These are phyloP conservation scores for Dynastes maya DNA, from an alignment of 2,888 invertebrate species.

Conservation along the genomic window DNA sequence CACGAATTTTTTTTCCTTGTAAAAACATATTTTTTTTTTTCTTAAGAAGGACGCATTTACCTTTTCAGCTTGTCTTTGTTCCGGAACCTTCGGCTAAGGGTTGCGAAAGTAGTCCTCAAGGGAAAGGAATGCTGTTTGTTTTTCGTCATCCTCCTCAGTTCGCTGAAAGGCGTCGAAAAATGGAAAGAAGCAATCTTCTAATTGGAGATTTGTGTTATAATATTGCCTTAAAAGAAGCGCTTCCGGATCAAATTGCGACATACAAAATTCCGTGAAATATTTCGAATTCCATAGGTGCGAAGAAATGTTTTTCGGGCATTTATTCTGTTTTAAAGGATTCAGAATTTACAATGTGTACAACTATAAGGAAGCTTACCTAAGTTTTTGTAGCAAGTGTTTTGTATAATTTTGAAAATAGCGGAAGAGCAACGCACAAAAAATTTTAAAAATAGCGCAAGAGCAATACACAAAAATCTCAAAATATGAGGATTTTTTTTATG, in stretches of 20 bases:
- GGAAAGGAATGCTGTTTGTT: constrained; percentile 73
- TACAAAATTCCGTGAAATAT: neutral
- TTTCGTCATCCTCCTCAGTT: constrained; percentile 65
- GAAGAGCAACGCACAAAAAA: too few species aligned
- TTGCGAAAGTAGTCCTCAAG: constrained; percentile 72
- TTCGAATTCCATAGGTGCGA: constrained; percentile 8
- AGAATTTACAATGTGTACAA: neutral
- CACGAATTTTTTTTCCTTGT: neutral
- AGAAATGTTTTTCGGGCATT: neutral
- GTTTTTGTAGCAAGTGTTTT: too few species aligned
- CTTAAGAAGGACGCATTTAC: constrained; percentile 62
- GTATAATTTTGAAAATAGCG: too few species aligned
- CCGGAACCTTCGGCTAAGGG: constrained; percentile 72
- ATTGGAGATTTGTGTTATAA: neutral
- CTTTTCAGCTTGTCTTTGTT: constrained; percentile 73
- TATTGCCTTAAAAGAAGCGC: neutral
- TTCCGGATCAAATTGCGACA: constrained; percentile 19
- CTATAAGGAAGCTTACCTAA: neutral
- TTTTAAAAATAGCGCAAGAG: too few species aligned
- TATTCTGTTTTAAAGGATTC: constrained; percentile 15
- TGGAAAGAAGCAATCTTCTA: constrained; percentile 24
- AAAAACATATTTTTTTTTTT: constrained; percentile 17
- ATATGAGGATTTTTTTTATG: too few species aligned
- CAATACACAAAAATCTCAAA: too few species aligned
- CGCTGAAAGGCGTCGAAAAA: neutral